Evolutionary conservation across 2,888 invertebrate genomes (phyloP), one percentile per base, ranked within the genome.

Genomic region (Clunio marinus): DNA sequence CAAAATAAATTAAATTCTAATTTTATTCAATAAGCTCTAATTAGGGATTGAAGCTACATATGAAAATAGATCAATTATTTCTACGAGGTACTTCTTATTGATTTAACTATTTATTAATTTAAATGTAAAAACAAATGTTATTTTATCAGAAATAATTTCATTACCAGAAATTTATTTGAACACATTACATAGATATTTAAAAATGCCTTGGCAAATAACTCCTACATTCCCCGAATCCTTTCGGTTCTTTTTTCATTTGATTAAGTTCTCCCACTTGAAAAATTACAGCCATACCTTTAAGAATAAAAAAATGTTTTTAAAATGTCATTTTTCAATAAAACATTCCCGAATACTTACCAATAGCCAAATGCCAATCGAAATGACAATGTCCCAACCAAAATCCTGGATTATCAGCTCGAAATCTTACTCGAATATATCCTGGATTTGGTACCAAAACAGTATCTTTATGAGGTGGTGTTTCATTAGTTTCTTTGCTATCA

Each of bases 301-400:
- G 5, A 8, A 8, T 32, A 32, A 32, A 5, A 10, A 41, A 41
- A 51, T 20, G 3, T 22, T 13, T 51, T 17, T 51, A 51, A 5
- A 8, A 32, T 32, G 8, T 45, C n/a, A 10, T 7, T 45, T 45
- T 32, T n/a, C 13, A 75, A 7, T 20, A 75, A 69, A 17, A 75
- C 69, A 7, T 72, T 75, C 75, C 75, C 75, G 4, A 75, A 74
- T 59, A 72, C 51, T 51, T 22, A 51, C 51, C 57, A 57, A 57
- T 57, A 1, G 57, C 57, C 69, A 75, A 58, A 71, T 76, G 75
- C 75, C 74, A 75, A 70, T 75, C 75, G 59, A 73, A 74, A 68
- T 76, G 76, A 37, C 75, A 75, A 70, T 75, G 76, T 70, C 75
- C 71, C 17, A 75, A 69, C 75, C 75, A 75, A 66, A 72, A 75